A percentile compares a stretch with the other conserved stretches of the same genome.
Conservation (phyloP, 2,113 vertebrate genomes). For the Phasianus colchicus region DNA sequence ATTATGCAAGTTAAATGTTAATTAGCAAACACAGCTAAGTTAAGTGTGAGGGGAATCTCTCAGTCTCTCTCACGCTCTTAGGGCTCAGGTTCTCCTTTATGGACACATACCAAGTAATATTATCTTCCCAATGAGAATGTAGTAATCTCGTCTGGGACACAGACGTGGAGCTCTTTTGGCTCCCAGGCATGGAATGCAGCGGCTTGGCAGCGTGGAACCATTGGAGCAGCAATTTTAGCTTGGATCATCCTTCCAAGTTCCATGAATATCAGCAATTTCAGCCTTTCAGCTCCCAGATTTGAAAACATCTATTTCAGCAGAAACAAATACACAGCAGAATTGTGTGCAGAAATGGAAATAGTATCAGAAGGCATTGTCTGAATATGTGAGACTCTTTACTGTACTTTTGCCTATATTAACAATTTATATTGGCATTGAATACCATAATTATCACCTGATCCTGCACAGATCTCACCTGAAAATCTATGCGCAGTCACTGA, state of each 20-base stretch:
- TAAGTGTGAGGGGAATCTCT: conserved; percentile 14
- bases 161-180: neutral
- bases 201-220: neutral
- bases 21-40: neutral
- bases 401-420: neutral
- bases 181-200: neutral
- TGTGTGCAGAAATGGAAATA: neutral
- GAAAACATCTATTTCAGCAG: neutral
- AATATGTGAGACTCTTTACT: neutral
- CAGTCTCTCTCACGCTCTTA: neutral
- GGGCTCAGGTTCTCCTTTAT: conserved; percentile 1
- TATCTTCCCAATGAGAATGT: neutral
- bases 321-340: neutral
- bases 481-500: neutral
- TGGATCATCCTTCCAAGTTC: neutral
- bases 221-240: neutral
- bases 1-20: neutral
- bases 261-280: fast-evolving
- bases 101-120: neutral
- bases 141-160: neutral
- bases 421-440: neutral
- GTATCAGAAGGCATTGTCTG: neutral
- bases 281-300: neutral
- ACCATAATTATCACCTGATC: neutral
- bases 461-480: fast-evolving